Percentiles rank a stretch among this genome's conserved stretches.
Evolutionary conservation across 2,888 invertebrate genomes (phyloP).

Genomic region (Exephanes ischioxanthus): DNA sequence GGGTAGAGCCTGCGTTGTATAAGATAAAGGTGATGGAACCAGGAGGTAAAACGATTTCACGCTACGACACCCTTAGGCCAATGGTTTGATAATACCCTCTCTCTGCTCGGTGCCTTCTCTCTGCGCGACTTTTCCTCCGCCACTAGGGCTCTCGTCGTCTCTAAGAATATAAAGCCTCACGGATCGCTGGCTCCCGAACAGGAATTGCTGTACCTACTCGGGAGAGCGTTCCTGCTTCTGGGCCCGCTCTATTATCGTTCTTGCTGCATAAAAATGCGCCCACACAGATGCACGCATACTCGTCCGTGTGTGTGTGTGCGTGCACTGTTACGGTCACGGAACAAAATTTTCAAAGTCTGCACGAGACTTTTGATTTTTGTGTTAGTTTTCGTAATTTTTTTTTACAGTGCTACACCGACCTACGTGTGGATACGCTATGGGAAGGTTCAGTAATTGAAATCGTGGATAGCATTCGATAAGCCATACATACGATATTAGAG

Average conservation of each 20-base stretch:
- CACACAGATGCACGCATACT: neutral
- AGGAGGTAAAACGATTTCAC: conserved; percentile 77
- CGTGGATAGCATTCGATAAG: conserved; percentile 55
- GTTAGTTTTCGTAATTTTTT: neutral
- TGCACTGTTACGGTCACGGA: conserved; percentile 1
- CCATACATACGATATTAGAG: conserved; percentile 29
- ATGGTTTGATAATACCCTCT: conserved; percentile 67
- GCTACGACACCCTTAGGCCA: conserved; percentile 74
- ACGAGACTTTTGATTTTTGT: neutral
- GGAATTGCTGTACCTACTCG: conserved; percentile 14
- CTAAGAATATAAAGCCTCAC: conserved; percentile 73
- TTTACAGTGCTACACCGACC: neutral
- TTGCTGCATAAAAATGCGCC: conserved; percentile 13
- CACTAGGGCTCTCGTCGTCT: conserved; percentile 12
- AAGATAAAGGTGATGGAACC: conserved; percentile 70
- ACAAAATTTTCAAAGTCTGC: neutral
- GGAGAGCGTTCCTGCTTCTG: conserved; percentile 27
- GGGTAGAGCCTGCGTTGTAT: conserved; percentile 68
- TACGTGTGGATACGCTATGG: neutral
- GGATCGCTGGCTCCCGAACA: conserved; percentile 70
- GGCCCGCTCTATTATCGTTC: neutral
- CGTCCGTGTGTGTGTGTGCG: neutral
- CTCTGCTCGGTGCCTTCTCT: conserved; percentile 30
- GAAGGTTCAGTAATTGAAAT: conserved; percentile 54
- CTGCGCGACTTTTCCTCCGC: conserved; percentile 49